Conservation (phyloP, 2,888 invertebrate genomes). For the Tinea pellionella region DNA sequence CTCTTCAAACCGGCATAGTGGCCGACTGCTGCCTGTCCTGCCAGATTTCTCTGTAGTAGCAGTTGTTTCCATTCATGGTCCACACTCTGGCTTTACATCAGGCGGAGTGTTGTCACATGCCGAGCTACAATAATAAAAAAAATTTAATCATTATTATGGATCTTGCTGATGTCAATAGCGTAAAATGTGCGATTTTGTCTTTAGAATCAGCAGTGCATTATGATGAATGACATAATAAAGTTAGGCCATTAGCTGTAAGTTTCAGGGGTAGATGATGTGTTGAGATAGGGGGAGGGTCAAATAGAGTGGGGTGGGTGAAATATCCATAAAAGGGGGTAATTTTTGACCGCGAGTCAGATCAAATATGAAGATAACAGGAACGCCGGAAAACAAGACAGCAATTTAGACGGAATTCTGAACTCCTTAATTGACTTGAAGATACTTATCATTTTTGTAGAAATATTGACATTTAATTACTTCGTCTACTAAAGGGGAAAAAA, state of each 20-base stretch:
- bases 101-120: no score
- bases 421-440: constrained; percentile 63
- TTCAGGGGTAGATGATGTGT: constrained; percentile 67
- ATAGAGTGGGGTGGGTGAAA: constrained; percentile 50
- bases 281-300: constrained; percentile 60
- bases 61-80: no score
- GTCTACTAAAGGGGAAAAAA: constrained; percentile 16
- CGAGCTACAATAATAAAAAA: no score
- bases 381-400: constrained; percentile 62
- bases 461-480: constrained; percentile 51
- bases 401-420: constrained; percentile 57
- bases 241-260: constrained; percentile 50
- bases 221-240: constrained; percentile 22
- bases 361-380: constrained; percentile 49
- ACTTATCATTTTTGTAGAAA: constrained; percentile 44
- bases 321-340: constrained; percentile 65
- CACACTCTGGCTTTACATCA: no score
- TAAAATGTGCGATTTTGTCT: constrained; percentile 19
- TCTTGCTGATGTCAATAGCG: constrained; percentile 15
- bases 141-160: neutral
- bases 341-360: constrained; percentile 62
- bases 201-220: constrained; percentile 23
- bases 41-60: no score
- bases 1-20: no score
- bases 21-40: no score